Percentiles rank a stretch among this genome's conserved stretches.
These are phyloP conservation scores for Tipula vernalis DNA, from an alignment of 2,888 invertebrate species.

Conservation along the genomic window DNA sequence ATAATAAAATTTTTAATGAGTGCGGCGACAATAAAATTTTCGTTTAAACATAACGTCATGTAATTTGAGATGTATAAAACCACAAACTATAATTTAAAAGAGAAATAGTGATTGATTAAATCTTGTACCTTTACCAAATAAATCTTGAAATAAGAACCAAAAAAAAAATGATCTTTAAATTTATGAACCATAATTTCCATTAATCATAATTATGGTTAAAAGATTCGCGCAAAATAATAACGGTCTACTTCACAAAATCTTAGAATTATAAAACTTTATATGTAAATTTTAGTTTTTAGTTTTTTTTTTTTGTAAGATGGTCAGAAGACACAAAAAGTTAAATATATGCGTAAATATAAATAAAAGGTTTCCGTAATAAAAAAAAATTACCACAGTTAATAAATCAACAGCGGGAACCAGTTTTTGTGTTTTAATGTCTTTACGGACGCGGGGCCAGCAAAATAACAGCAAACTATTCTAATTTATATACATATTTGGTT, in stretches of 20 bases:
- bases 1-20: not conserved
- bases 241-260: not conserved
- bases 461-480: not conserved
- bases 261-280: not conserved
- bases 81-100: not conserved
- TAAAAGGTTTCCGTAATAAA: conserved; percentile 4
- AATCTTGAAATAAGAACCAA: not conserved
- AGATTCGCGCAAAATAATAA: conserved; percentile 4
- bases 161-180: not conserved
- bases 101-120: not conserved
- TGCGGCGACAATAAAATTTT: not conserved
- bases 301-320: not conserved
- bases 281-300: not conserved
- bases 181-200: not conserved
- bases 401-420: not conserved
- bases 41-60: not conserved
- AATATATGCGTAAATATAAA: not conserved
- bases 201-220: not conserved
- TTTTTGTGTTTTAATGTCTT: not conserved
- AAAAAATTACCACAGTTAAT: not conserved
- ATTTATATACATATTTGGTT: not conserved
- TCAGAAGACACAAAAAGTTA: not conserved
- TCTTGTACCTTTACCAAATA: not conserved
- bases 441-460: not conserved
- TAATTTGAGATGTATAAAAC: not conserved